A percentile compares a stretch with the other conserved stretches of the same genome.
These are phyloP conservation scores for Ptychochromis oligacanthus DNA, from an alignment of 2,113 vertebrate species.

Conservation along the genomic window DNA sequence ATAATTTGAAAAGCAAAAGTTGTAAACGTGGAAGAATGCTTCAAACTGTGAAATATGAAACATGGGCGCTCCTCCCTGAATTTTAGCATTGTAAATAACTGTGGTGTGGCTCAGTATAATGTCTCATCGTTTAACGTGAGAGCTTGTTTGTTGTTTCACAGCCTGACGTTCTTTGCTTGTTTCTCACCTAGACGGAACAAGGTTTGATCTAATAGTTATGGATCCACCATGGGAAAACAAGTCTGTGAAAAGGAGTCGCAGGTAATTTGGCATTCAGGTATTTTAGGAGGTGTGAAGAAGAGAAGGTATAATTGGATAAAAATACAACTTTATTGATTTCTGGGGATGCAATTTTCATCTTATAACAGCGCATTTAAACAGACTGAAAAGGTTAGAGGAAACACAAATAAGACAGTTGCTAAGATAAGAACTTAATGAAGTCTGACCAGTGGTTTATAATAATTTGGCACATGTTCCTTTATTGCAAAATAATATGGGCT, in stretches of 20 bases:
- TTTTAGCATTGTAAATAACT: neutral
- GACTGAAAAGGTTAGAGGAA: rapidly evolving
- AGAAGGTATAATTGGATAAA: neutral
- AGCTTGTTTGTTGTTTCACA: neutral
- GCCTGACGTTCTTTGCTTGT: neutral
- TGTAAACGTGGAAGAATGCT: neutral
- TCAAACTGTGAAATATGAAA: neutral
- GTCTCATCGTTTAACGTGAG: rapidly evolving
- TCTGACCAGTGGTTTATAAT: neutral
- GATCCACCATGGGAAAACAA: slow-evolving; percentile 98
- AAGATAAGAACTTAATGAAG: neutral
- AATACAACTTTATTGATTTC: neutral
- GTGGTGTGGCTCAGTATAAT: neutral
- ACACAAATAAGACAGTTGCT: neutral
- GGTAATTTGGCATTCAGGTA: slow-evolving; percentile 62
- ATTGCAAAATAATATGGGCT: neutral
- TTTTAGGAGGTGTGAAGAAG: neutral
- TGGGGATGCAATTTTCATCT: neutral
- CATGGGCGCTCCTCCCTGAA: neutral
- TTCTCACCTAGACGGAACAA: slow-evolving; percentile 80
- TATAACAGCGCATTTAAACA: neutral
- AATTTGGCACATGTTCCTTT: rapidly evolving
- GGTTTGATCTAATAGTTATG: slow-evolving; percentile 89
- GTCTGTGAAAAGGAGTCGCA: slow-evolving; percentile 94
- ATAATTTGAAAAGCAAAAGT: rapidly evolving